Evolutionary conservation across 1,140 invertebrate genomes (phyloP).

Genomic region (Eulimnadia texana): DNA sequence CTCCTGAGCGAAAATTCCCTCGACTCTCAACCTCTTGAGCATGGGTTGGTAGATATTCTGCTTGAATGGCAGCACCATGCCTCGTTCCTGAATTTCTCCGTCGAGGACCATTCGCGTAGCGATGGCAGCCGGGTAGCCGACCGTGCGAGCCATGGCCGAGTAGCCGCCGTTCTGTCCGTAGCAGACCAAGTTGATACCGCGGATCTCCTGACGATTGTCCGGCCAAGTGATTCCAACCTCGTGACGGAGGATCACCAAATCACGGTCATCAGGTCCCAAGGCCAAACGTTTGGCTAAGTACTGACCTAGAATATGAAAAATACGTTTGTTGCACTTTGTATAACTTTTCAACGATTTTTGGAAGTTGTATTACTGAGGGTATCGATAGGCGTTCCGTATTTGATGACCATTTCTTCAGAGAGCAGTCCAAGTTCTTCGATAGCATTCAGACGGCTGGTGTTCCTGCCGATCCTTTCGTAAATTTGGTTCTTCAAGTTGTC

Average conservation of each 20-base stretch:
- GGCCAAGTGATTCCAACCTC: conserved; percentile 85
- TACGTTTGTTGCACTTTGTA: background rate
- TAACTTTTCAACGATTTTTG: background rate
- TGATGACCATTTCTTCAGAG: conserved; percentile 61
- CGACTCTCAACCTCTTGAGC: conserved; percentile 60
- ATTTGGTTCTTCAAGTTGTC: conserved; percentile 76
- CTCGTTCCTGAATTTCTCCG: conserved; percentile 88
- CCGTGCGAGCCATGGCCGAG: conserved; percentile 95
- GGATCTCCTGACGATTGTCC: conserved; percentile 62
- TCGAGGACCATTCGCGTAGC: conserved; percentile 94
- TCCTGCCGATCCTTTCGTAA: conserved; percentile 51
- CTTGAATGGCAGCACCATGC: conserved; percentile 77
- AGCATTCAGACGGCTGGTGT: conserved; percentile 45
- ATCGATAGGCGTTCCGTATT: conserved; percentile 74
- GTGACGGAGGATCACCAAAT: conserved; percentile 86
- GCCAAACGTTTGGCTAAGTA: conserved; percentile 74
- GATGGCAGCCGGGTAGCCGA: conserved; percentile 90
- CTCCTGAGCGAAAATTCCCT: conserved; percentile 70
- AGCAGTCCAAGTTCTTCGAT: conserved; percentile 77
- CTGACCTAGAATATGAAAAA: conserved; percentile 33
- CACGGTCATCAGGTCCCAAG: conserved; percentile 71
- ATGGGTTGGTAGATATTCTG: conserved; percentile 84
- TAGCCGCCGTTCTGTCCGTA: conserved; percentile 75
- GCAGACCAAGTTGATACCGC: conserved; percentile 81
- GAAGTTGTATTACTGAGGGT: conserved; percentile 46